Conservation (phyloP, 2,888 invertebrate genomes). For the Brachypterus glaber region DNA sequence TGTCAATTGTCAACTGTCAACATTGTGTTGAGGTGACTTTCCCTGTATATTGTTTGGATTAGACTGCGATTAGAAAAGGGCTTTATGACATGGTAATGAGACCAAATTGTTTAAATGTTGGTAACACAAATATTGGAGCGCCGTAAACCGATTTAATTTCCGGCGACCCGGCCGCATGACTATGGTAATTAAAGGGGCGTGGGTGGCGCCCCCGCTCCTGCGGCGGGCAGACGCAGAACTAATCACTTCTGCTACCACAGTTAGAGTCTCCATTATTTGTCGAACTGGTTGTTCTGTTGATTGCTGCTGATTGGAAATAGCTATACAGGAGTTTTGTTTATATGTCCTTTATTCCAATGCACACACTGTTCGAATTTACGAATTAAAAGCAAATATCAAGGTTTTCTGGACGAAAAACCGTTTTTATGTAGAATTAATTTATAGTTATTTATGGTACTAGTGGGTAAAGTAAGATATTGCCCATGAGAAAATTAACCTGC, state of each 20-base stretch:
- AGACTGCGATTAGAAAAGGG: slow-evolving; percentile 14
- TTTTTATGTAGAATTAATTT: too few species aligned
- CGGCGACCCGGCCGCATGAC: slow-evolving; percentile 38
- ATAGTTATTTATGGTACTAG: too few species aligned
- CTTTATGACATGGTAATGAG: slow-evolving; percentile 33
- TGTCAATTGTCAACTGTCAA: too few species aligned
- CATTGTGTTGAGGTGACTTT: too few species aligned
- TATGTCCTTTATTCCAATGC: not conserved
- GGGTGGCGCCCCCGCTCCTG: slow-evolving; percentile 35
- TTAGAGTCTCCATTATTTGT: slow-evolving; percentile 41
- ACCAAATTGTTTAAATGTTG: slow-evolving; percentile 40
- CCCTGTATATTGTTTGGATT: too few species aligned
- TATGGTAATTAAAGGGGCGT: slow-evolving; percentile 43
- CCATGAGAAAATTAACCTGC: too few species aligned
- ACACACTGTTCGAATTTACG: slow-evolving; percentile 12
- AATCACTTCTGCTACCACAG: slow-evolving; percentile 39
- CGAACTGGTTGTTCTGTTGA: slow-evolving; percentile 35
- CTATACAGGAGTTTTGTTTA: slow-evolving; percentile 10
- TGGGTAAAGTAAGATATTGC: too few species aligned
- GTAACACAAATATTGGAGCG: slow-evolving; percentile 38
- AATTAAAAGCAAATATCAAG: too few species aligned
- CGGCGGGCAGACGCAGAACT: slow-evolving; percentile 32
- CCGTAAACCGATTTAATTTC: slow-evolving; percentile 40
- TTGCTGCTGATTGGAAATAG: slow-evolving; percentile 27
- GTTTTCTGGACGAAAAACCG: too few species aligned